A percentile compares a stretch with the other conserved stretches of the same genome.
These are phyloP conservation scores for Meganola albula DNA, from an alignment of 2,888 invertebrate genomes.

Conservation along the genomic window DNA sequence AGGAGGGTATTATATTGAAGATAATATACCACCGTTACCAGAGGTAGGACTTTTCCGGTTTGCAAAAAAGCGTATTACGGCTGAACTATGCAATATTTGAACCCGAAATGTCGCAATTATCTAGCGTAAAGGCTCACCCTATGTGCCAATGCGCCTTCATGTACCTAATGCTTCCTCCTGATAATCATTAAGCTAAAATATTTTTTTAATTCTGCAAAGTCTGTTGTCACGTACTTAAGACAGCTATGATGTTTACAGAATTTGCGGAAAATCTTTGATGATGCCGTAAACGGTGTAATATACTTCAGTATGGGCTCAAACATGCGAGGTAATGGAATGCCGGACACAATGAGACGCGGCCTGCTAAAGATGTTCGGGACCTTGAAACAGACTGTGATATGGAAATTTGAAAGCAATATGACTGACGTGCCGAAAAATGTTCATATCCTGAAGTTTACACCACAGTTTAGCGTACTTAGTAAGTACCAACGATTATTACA, in stretches of 20 bases:
- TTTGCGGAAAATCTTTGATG: slow-evolving; percentile 45
- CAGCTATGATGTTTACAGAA: too few species aligned
- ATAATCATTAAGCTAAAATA: too few species aligned
- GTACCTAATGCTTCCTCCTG: too few species aligned
- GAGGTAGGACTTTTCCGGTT: too few species aligned
- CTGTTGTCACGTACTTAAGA: too few species aligned
- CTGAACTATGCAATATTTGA: too few species aligned
- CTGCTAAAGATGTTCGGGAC: slow-evolving; percentile 47
- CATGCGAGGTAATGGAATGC: slow-evolving; percentile 40
- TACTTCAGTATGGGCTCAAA: slow-evolving; percentile 60
- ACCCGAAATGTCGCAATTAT: too few species aligned
- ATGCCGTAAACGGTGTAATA: slow-evolving; percentile 48
- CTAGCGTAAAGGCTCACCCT: too few species aligned
- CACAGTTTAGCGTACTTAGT: slow-evolving; percentile 41
- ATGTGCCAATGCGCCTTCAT: too few species aligned
- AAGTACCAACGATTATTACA: too few species aligned
- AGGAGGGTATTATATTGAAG: slow-evolving; percentile 51
- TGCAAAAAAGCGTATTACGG: too few species aligned
- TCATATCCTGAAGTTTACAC: slow-evolving; percentile 53
- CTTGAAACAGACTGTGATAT: slow-evolving; percentile 59
- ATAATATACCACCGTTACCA: slow-evolving; percentile 40
- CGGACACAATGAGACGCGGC: slow-evolving; percentile 26
- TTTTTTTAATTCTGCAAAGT: too few species aligned
- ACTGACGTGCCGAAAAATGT: slow-evolving; percentile 51
- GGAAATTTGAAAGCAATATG: slow-evolving; percentile 60